phyloP scores from a whole-genome alignment of 2,888 invertebrate species.

The Meiosimyza platycephala region DNA sequence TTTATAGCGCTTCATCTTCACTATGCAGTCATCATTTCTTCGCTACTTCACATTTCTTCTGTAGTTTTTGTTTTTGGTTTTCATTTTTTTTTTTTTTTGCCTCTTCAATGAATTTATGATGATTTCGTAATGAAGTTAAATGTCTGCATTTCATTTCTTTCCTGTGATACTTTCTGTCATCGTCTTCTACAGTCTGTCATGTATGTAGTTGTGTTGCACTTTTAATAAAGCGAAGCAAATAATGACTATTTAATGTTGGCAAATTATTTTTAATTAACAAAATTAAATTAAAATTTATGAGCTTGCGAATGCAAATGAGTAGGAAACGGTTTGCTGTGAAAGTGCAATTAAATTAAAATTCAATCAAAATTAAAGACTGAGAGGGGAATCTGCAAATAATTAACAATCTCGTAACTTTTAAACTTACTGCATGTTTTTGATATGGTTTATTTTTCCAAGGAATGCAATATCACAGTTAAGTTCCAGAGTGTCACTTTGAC shows the following conservation, averaged over 20 bases:
- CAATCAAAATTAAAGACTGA: slow-evolving; percentile 2
- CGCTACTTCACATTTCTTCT: too few species aligned
- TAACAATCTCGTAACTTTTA: too few species aligned
- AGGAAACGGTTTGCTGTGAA: neutral
- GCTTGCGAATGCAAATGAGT: neutral
- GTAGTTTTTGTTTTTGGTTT: too few species aligned
- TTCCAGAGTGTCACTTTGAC: too few species aligned
- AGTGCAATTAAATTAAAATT: slow-evolving; percentile 31
- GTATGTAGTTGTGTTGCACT: too few species aligned
- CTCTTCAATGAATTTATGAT: slow-evolving; percentile 1
- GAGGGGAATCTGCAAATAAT: too few species aligned
- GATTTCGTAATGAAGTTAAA: slow-evolving; percentile 15
- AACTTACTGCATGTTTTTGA: too few species aligned
- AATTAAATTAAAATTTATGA: slow-evolving; percentile 17
- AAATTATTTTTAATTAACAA: slow-evolving; percentile 13
- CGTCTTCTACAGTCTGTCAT: too few species aligned
- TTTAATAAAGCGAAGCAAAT: neutral
- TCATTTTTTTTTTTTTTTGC: too few species aligned
- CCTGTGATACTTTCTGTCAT: neutral
- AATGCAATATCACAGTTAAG: too few species aligned
- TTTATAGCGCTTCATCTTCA: neutral
- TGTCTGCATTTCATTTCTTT: slow-evolving; percentile 16
- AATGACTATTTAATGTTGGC: slow-evolving; percentile 13
- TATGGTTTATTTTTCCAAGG: too few species aligned
- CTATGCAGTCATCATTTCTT: neutral